A percentile compares a stretch with the other conserved stretches of the same genome.
These are phyloP conservation scores for Aphrocallistes beatrix DNA, from an alignment of 37 sponge, comb jelly and placozoan species.

Conservation along the genomic window DNA sequence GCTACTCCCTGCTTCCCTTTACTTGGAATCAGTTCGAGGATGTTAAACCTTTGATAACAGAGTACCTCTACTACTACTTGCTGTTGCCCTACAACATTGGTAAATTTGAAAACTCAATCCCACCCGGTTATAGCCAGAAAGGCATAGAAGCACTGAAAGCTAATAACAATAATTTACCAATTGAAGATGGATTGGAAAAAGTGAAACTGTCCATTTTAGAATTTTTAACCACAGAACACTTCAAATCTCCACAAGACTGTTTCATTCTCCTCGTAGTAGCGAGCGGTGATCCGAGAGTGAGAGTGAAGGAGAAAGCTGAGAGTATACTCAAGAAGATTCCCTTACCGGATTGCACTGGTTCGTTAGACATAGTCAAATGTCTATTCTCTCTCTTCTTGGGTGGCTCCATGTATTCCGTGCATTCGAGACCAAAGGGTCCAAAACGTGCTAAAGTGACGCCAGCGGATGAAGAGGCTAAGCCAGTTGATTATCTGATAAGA, in stretches of 20 bases:
- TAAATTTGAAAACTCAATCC: neutral
- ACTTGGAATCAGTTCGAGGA: neutral
- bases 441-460: neutral
- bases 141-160: neutral
- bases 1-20: neutral
- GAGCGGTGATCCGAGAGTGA: neutral
- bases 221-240: neutral
- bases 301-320: neutral
- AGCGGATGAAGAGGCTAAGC: slow-evolving; percentile 1
- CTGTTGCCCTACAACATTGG: slow-evolving; percentile 9
- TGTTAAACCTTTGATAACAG: neutral
- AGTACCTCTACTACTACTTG: neutral
- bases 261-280: neutral
- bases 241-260: neutral
- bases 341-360: neutral
- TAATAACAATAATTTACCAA: neutral
- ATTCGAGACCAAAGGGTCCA: neutral
- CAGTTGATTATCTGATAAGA: neutral
- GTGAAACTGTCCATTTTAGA: neutral
- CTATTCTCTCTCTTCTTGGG: neutral
- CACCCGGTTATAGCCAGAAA: neutral
- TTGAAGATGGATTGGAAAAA: neutral
- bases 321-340: neutral
- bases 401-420: neutral
- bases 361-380: neutral